These are phyloP conservation scores for Balaeniceps rex DNA, from an alignment of 2,113 vertebrate species.

Conservation along the genomic window DNA sequence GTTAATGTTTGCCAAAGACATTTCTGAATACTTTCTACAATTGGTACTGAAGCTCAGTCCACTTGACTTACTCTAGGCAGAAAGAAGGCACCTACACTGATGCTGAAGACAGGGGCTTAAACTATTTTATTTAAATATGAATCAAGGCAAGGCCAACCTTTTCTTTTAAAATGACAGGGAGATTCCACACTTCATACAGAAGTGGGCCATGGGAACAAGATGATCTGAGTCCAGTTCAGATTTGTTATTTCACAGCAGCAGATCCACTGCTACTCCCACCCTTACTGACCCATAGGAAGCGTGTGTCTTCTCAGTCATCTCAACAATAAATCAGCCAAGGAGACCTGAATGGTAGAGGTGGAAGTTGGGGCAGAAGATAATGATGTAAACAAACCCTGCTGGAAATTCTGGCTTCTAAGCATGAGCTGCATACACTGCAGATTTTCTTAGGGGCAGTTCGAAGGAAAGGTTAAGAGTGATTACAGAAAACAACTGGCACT, in stretches of 20 bases:
- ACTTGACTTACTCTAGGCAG: background rate
- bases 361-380: background rate
- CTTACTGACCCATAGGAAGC: background rate
- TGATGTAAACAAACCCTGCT: background rate
- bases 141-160: background rate
- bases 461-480: background rate
- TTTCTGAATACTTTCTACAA: background rate
- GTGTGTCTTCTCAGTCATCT: background rate
- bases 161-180: background rate
- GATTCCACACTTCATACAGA: background rate
- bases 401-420: background rate
- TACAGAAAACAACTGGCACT: background rate
- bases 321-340: background rate
- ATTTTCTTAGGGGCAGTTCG: background rate
- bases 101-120: background rate
- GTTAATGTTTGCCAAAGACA: background rate
- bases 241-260: background rate
- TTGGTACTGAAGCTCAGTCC: background rate
- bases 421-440: background rate
- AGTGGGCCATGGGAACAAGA: background rate
- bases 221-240: background rate
- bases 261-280: background rate
- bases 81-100: background rate
- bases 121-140: background rate
- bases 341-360: background rate